Evolutionary conservation across 2,113 vertebrate genomes (phyloP), one percentile per base, ranked within the genome.

Genomic region (Theristicus caerulescens): DNA sequence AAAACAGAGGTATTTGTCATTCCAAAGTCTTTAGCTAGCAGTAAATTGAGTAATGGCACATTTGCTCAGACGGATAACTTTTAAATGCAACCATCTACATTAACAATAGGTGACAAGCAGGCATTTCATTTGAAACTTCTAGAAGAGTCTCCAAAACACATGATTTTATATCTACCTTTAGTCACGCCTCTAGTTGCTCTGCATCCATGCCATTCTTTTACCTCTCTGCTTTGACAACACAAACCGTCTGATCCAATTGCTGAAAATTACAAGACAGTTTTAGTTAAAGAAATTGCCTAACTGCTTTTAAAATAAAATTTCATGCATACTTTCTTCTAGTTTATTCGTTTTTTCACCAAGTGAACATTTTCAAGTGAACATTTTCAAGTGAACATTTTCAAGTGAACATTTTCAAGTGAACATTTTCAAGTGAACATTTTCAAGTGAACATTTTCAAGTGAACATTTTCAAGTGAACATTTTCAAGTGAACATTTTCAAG

Each of bases 121-220:
- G 31, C 2, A 49, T 67, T 93, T 84, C 34, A 76, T 14, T 2
- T 40, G 11, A 52, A 52, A 62, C 11, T 62, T 21, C 42, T 7
- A n/a, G 4, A 25, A 61, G 5, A 62, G 15, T 32, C 32, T 81
- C 16, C 13, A 59, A 85, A 84, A 52, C 7, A n/a, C 11, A 6
- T 42, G 38, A 44, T 38, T 78, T 36, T 64, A 2, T 54, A 81
- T n/a, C 38, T 93, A 99, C 99, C 99, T 99, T 99, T 99, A 49
- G 97, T 99, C 65, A 99, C 98, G 0, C 98, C 99, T 97, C 98
- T 99, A 5, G 99, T 99, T 31, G 99, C 98, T 90, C 99, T 98
- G 93, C 99, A 99, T 54, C 99, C 99, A 6, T 99, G 99, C 99
- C 99, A 99, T 94, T 99, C 99, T 97, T 99, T 99, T 77, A 99